Percentiles rank a stretch among this genome's conserved stretches.
phyloP scores from a whole-genome alignment of 2,113 vertebrate genomes.

The Podocnemis expansa region DNA sequence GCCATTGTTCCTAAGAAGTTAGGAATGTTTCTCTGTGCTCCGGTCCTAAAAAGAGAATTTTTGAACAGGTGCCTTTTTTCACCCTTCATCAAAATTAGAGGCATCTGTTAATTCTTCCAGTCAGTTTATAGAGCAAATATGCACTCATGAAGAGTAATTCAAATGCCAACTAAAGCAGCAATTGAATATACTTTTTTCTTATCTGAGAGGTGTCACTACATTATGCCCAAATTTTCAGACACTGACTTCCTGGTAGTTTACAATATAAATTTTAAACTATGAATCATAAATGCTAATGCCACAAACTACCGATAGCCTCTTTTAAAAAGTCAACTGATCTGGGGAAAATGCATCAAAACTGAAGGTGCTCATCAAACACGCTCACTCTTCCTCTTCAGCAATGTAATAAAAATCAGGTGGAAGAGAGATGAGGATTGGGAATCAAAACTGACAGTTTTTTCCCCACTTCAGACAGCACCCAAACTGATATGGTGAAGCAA shows the following conservation, averaged over 20 bases:
- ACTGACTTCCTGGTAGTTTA: conserved; percentile 3
- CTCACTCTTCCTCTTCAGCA: neutral
- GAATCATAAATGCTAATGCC: neutral
- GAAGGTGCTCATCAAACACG: neutral
- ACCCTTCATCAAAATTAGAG: conserved; percentile 1
- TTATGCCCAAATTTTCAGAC: neutral
- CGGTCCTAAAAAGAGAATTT: neutral
- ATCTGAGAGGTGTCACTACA: neutral
- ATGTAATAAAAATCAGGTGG: neutral
- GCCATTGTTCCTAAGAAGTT: neutral
- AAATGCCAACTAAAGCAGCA: conserved; percentile 29
- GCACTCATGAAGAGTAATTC: conserved; percentile 43
- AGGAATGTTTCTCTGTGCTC: neutral
- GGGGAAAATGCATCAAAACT: conserved; percentile 13
- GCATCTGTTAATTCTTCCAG: conserved; percentile 19
- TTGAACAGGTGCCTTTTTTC: conserved; percentile 15
- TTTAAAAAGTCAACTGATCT: conserved; percentile 29
- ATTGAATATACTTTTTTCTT: neutral
- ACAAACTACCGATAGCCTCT: neutral
- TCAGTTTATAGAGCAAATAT: neutral
- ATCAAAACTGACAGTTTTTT: neutral
- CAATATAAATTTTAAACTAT: conserved; percentile 8
- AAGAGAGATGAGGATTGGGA: neutral
- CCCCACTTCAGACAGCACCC: neutral
- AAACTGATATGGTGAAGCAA: neutral